These are phyloP conservation scores for Lycaena phlaeas DNA, from an alignment of 2,888 invertebrate species.

Conservation along the genomic window DNA sequence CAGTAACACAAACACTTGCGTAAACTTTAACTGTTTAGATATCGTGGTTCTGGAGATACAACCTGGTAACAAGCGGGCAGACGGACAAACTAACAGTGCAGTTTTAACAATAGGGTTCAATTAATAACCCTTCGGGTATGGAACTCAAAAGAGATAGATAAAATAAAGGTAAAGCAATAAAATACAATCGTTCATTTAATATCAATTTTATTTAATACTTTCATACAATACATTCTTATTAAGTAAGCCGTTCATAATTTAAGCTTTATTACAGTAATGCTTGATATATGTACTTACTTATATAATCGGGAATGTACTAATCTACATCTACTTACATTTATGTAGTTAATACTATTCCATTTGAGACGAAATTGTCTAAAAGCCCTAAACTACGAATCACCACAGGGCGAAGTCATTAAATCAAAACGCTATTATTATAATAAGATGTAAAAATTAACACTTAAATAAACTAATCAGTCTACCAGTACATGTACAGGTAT, in stretches of 20 bases:
- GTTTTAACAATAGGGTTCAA: no score
- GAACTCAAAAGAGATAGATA: no score
- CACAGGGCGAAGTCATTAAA: not conserved
- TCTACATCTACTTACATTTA: constrained; percentile 42
- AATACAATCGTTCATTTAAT: constrained; percentile 2
- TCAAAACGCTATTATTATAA: constrained; percentile 4
- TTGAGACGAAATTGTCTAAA: not conserved
- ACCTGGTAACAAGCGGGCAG: no score
- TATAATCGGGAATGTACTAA: constrained; percentile 66
- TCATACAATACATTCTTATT: constrained; percentile 6
- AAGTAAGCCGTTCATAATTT: constrained; percentile 4
- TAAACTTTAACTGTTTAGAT: no score
- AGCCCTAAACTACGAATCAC: constrained; percentile 5
- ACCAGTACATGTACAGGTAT: constrained; percentile 1
- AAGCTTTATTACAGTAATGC: constrained; percentile 10
- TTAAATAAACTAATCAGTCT: constrained; percentile 8
- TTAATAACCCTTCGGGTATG: no score
- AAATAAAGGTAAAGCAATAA: not conserved
- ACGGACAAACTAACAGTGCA: no score
- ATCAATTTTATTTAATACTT: constrained; percentile 4
- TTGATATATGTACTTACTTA: constrained; percentile 37
- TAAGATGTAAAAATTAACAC: constrained; percentile 5
- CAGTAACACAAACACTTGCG: no score
- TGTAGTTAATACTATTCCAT: constrained; percentile 7
- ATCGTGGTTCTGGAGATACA: no score